phyloP scores from a whole-genome alignment of 2,797 vertebrate species.

The Gymnoscopelus microlampas region DNA sequence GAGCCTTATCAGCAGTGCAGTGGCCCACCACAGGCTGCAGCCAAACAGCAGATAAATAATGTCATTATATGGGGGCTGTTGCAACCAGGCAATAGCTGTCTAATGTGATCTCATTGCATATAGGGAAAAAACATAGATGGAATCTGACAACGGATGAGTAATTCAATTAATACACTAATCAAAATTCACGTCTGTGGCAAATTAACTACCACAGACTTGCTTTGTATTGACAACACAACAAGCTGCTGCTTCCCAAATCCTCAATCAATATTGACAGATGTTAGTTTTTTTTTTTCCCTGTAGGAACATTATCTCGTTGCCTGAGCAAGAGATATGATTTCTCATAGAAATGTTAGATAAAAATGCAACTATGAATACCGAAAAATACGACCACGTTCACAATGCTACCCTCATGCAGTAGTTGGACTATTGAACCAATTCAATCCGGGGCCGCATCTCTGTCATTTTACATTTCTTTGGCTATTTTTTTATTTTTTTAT shows the following conservation, averaged over 20 bases:
- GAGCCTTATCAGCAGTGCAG: not conserved
- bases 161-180: slow-evolving; percentile 49
- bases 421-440: too few relatives aligned
- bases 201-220: slow-evolving; percentile 4
- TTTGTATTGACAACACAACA: not conserved
- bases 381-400: too few relatives aligned
- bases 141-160: slow-evolving; percentile 48
- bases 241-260: not conserved
- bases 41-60: slow-evolving; percentile 20
- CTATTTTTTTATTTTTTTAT: too few relatives aligned
- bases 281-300: too few relatives aligned
- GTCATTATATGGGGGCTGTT: slow-evolving; percentile 50
- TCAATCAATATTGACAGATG: too few relatives aligned
- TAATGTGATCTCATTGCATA: slow-evolving; percentile 54
- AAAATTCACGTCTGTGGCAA: slow-evolving; percentile 35
- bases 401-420: too few relatives aligned
- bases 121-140: slow-evolving; percentile 47
- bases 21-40: too few relatives aligned
- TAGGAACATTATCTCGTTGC: too few relatives aligned
- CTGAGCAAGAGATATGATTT: not conserved
- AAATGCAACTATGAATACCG: too few relatives aligned
- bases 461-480: too few relatives aligned
- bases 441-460: too few relatives aligned
- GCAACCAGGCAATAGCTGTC: slow-evolving; percentile 36
- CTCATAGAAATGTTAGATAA: not conserved